Base-by-base conservation (phyloP, 1,140 invertebrate species). In the Drosophila sucinea region DNA sequence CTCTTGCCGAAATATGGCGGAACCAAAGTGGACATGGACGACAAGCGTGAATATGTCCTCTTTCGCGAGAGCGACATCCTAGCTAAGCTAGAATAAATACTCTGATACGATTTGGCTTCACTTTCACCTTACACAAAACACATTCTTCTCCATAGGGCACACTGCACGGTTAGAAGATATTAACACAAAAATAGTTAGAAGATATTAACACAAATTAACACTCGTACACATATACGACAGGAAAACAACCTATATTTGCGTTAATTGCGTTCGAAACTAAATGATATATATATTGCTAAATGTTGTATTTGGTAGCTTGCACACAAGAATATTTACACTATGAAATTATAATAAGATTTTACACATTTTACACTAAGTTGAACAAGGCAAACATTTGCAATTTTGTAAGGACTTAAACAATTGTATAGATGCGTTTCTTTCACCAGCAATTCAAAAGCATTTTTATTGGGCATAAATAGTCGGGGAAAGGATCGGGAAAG, bases 1-100 rank as follows among this genome's bases (percentile, higher is more conserved):
- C 93, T 99, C 62, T 94, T 99, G 23, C 99, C 99, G 0, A 99
- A 99, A 93, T 99, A 99, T 93, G 99, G 99, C 70, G 99, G 99
- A 73, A 99, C 98, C 60, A 99, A 99, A 94, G 87, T 95, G 8
- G 94, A 95, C 78, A 90, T 96, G 60, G 96, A 96, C 77, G 96
- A 96, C 69, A 94, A 94, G 35, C 95, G 96, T 91, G 98, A 99
- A 92, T 98, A 97, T 81, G 97, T 97, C 81, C 94, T 99, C 33
- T 99, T 98, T 94, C 94, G 97, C 90, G 99, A 99, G 93, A 94
- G 95, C 63, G 99, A 99, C 91, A 98, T 99, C 91, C 93, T 99
- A 68, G 99, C 98, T 41, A 99, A 99, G 93, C 94, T 98, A 68
- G 95, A 96, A 80, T 90, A 78, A 40, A 56, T 17, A 3, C 6